Conservation (phyloP, 2,113 vertebrate genomes). For the Salvelinus alpinus region DNA sequence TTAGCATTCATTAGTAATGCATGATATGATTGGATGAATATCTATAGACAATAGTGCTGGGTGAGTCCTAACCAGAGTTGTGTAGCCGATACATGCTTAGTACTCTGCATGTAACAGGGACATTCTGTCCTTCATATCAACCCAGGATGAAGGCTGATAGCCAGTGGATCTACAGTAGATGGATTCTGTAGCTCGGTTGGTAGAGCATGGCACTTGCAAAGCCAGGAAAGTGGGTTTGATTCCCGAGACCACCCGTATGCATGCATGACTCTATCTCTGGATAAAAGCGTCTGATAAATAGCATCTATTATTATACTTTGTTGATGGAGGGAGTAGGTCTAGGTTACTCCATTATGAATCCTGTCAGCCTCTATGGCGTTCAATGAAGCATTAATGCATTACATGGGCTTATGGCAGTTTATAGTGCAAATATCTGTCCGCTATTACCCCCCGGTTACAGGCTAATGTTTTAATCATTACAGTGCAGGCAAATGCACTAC, state of each 20-base stretch:
- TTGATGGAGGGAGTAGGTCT: not conserved
- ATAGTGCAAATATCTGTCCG: not conserved
- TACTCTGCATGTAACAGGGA: not conserved
- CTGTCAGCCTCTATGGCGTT: not conserved
- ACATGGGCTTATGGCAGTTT: not conserved
- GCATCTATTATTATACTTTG: too few species aligned
- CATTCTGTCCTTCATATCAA: not conserved
- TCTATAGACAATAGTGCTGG: conserved; percentile 27
- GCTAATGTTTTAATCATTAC: not conserved
- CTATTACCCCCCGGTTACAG: not conserved
- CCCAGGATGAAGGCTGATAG: not conserved
- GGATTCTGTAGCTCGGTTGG: too few species aligned
- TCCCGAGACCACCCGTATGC: too few species aligned
- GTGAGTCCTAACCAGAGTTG: conserved; percentile 46
- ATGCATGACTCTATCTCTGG: too few species aligned
- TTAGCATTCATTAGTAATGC: conserved; percentile 70
- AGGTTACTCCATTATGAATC: not conserved
- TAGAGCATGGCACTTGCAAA: too few species aligned
- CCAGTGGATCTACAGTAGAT: not conserved
- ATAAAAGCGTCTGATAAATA: too few species aligned
- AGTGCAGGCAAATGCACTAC: not conserved
- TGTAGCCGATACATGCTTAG: not conserved
- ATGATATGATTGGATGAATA: conserved; percentile 21
- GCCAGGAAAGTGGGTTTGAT: too few species aligned
- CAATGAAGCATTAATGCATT: too few species aligned